Conservation (phyloP, 2,797 vertebrate species). For the Onychomys leucogaster region DNA sequence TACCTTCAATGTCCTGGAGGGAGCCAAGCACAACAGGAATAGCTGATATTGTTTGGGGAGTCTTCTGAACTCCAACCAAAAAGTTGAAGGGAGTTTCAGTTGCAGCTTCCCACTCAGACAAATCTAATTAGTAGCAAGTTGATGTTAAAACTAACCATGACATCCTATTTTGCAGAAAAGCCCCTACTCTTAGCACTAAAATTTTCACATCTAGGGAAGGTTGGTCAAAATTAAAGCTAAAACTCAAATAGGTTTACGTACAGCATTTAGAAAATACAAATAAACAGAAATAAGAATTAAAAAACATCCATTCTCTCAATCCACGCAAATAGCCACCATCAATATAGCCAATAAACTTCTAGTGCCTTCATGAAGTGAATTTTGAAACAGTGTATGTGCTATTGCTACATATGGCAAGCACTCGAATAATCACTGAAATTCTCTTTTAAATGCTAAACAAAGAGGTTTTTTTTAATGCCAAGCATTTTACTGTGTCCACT, state of each 20-base stretch:
- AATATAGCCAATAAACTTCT: not conserved
- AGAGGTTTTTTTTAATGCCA: not conserved
- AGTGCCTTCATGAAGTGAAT: not conserved
- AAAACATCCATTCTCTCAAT: not conserved
- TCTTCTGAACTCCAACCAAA: not conserved
- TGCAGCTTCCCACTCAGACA: not conserved
- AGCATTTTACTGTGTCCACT: slow-evolving; percentile 34
- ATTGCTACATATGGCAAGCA: slow-evolving; percentile 7
- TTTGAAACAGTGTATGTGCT: not conserved
- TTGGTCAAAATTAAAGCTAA: slow-evolving; percentile 40
- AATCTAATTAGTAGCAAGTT: not conserved
- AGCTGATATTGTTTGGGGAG: too few species aligned
- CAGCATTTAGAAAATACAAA: slow-evolving; percentile 2
- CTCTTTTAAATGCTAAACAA: slow-evolving; percentile 64
- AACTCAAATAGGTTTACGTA: not conserved
- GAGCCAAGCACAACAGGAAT: not conserved
- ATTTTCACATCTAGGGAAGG: not conserved
- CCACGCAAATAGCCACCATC: not conserved
- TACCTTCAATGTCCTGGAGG: not conserved
- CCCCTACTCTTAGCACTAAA: not conserved
- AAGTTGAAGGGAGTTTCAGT: not conserved
- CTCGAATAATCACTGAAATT: not conserved
- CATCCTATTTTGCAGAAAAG: not conserved
- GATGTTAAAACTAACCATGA: not conserved
- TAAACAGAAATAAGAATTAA: not conserved